A percentile compares a stretch with the other conserved stretches of the same genome.
Evolutionary conservation across 2,113 vertebrate genomes (phyloP).

Genomic region (Mormoops blainvillei): DNA sequence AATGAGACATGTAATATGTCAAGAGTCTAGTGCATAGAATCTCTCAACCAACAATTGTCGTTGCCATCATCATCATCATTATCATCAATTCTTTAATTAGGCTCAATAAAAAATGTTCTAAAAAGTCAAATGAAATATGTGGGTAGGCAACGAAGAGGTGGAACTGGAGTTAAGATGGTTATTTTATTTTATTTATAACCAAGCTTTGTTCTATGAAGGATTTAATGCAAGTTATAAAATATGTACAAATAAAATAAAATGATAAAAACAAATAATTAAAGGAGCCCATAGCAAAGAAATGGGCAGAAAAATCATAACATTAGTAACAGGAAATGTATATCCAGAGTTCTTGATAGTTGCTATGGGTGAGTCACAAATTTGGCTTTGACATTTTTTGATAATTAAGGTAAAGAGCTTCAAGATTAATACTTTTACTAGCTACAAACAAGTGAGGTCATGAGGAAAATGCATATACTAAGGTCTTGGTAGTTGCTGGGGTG

Average conservation of each 20-base stretch:
- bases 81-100: background rate
- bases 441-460: background rate
- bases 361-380: background rate
- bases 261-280: background rate
- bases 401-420: background rate
- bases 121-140: background rate
- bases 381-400: background rate
- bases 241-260: background rate
- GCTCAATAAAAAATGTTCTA: background rate
- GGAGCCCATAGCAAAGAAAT: background rate
- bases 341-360: background rate
- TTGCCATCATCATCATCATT: background rate
- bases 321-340: background rate
- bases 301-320: background rate
- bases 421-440: background rate
- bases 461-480: background rate
- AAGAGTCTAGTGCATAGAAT: background rate
- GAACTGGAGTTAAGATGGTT: background rate
- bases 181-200: slow-evolving; percentile 1
- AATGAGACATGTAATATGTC: background rate
- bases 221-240: background rate
- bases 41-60: background rate
- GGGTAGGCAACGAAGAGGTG: background rate
- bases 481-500: background rate
- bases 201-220: background rate